phyloP scores from a whole-genome alignment of 2,888 invertebrate species.

The Toxonevra muliebris region DNA sequence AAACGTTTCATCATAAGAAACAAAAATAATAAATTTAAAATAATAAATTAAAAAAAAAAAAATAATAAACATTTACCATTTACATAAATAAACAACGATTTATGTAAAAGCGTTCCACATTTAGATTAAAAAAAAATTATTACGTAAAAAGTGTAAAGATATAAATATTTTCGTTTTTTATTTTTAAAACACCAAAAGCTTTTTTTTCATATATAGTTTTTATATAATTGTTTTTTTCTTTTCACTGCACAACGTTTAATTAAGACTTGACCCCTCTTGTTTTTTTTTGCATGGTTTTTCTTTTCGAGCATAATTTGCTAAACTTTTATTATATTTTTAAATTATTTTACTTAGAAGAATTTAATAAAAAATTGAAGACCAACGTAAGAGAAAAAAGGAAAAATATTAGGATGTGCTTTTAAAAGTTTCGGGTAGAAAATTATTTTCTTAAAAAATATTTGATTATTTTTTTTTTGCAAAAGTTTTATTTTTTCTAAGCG shows the following conservation, averaged over 20 bases:
- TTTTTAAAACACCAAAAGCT: conserved; percentile 58
- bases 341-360: conserved; percentile 22
- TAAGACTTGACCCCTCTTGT: conserved; percentile 59
- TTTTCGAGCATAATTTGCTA: conserved; percentile 12
- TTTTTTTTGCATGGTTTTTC: conserved; percentile 35
- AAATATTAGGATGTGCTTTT: conserved; percentile 22
- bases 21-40: conserved; percentile 22
- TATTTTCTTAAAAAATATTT: conserved; percentile 23
- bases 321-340: not conserved
- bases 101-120: conserved; percentile 60
- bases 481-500: not conserved
- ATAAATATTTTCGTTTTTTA: conserved; percentile 9
- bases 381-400: conserved; percentile 19
- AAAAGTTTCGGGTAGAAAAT: conserved; percentile 16
- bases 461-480: conserved; percentile 26
- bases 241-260: conserved; percentile 57
- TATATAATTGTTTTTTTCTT: conserved; percentile 27
- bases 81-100: conserved; percentile 58
- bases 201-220: conserved; percentile 25
- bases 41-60: conserved; percentile 40
- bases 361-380: conserved; percentile 12
- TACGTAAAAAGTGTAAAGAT: conserved; percentile 16
- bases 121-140: conserved; percentile 49
- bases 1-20: conserved; percentile 23
- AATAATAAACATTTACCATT: conserved; percentile 55